A percentile compares a stretch with the other conserved stretches of the same genome.
These are phyloP conservation scores for Patagioenas fasciata DNA, from an alignment of 2,113 vertebrate genomes.

Conservation along the genomic window DNA sequence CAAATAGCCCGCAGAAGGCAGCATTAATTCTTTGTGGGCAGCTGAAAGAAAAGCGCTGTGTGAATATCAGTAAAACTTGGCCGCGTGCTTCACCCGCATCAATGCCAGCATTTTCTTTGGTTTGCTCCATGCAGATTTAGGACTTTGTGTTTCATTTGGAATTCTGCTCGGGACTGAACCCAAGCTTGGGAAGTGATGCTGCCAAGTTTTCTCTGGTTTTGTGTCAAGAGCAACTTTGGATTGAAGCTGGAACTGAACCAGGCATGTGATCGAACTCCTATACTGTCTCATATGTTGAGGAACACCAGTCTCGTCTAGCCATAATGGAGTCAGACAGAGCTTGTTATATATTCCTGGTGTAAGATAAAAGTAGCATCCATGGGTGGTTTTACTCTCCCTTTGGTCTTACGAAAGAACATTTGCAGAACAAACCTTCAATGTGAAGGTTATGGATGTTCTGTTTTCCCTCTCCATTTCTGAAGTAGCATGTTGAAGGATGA, in stretches of 20 bases:
- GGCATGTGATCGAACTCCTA: conserved; percentile 15
- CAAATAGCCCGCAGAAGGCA: background rate
- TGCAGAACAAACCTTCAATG: background rate
- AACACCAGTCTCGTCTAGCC: background rate
- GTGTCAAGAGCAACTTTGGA: conserved; percentile 54
- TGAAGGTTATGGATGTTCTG: background rate
- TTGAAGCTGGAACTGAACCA: conserved; percentile 42
- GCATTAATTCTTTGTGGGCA: background rate
- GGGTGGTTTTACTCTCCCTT: background rate
- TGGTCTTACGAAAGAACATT: background rate
- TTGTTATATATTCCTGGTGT: background rate
- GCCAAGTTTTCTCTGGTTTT: conserved; percentile 62
- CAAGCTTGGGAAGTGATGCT: conserved; percentile 1
- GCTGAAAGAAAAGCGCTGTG: background rate
- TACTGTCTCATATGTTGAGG: background rate
- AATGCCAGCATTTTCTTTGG: background rate
- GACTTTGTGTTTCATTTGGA: conserved; percentile 57
- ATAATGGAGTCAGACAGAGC: conserved; percentile 20
- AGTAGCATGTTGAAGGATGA: background rate
- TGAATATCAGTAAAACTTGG: conserved; percentile 36
- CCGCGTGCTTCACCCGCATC: fast-evolving
- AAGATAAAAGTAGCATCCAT: background rate
- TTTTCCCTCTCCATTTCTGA: background rate
- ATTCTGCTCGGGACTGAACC: conserved; percentile 21
- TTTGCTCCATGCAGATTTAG: conserved; percentile 28